These are phyloP conservation scores for Tachysurus vachellii DNA, from an alignment of 2,113 vertebrate genomes.

Conservation along the genomic window DNA sequence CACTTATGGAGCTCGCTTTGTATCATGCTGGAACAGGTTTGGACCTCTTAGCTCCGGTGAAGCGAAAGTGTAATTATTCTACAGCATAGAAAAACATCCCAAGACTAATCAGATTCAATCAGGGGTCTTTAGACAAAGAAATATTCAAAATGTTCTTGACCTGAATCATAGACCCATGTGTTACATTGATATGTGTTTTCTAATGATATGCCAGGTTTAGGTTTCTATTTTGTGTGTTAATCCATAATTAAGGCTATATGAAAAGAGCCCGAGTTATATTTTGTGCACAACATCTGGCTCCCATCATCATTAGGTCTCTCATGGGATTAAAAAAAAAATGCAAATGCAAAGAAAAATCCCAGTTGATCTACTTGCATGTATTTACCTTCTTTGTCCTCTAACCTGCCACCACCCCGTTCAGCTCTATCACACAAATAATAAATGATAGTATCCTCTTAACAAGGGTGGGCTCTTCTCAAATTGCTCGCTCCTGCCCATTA, in stretches of 20 bases:
- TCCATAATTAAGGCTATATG: conserved; percentile 1
- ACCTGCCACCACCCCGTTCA: conserved; percentile 36
- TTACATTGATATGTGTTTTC: neutral
- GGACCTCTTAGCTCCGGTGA: too few species aligned
- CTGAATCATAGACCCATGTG: neutral
- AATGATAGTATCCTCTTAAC: conserved; percentile 46
- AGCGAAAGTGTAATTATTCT: too few species aligned
- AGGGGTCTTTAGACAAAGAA: neutral
- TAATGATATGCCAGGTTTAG: neutral
- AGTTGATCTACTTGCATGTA: conserved; percentile 19
- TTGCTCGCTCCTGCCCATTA: conserved; percentile 38
- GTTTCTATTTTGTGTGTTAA: neutral
- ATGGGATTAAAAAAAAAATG: neutral
- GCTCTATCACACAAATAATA: conserved; percentile 40
- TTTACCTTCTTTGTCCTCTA: conserved; percentile 46
- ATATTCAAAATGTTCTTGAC: neutral
- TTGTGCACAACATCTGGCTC: conserved; percentile 24
- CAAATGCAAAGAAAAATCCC: conserved; percentile 68
- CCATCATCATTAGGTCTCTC: conserved; percentile 27
- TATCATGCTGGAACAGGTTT: neutral
- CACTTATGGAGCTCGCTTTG: neutral
- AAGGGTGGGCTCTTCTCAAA: conserved; percentile 30
- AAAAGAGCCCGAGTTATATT: neutral
- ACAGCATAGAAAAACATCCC: neutral
- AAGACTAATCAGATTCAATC: neutral